Evolutionary conservation across 92 coral and sea anemone genomes (phyloP).

Genomic region (Porites lobata): DNA sequence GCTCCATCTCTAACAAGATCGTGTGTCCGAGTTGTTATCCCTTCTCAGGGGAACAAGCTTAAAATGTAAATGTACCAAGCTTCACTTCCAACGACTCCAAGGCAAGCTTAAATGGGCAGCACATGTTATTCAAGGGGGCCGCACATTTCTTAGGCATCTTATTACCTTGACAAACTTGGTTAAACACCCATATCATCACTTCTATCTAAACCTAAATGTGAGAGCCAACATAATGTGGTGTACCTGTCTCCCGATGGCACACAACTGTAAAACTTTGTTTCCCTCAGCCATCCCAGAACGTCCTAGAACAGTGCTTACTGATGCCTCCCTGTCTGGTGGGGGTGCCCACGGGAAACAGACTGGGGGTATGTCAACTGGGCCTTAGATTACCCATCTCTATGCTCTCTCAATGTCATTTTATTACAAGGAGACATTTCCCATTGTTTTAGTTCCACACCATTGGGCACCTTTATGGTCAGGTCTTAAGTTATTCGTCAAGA

Average conservation of each 20-base stretch:
- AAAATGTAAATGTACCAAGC: background rate
- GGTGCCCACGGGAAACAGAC: conserved; percentile 52
- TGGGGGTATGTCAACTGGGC: conserved; percentile 37
- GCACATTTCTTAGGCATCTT: background rate
- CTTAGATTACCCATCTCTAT: conserved; percentile 5
- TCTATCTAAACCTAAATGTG: background rate
- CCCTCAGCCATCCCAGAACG: too few relatives aligned
- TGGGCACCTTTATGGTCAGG: background rate
- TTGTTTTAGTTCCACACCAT: conserved; percentile 20
- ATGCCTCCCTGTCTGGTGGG: conserved; percentile 15
- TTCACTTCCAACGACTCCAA: background rate
- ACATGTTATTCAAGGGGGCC: background rate
- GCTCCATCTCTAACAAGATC: background rate
- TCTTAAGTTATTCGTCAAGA: conserved; percentile 25
- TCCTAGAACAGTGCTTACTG: too few relatives aligned
- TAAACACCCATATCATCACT: background rate
- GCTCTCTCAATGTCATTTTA: conserved; percentile 36
- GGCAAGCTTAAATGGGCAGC: conserved; percentile 1
- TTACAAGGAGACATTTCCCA: conserved; percentile 41
- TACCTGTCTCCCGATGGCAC: conserved; percentile 20
- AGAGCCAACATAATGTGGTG: background rate
- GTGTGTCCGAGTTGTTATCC: background rate
- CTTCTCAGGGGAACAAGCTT: background rate
- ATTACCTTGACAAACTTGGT: too few relatives aligned
- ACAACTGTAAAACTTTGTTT: background rate